A percentile compares a stretch with the other conserved stretches of the same genome.
Evolutionary conservation across 2,113 vertebrate species (phyloP).

Genomic region (Misgurnus mizolepis): DNA sequence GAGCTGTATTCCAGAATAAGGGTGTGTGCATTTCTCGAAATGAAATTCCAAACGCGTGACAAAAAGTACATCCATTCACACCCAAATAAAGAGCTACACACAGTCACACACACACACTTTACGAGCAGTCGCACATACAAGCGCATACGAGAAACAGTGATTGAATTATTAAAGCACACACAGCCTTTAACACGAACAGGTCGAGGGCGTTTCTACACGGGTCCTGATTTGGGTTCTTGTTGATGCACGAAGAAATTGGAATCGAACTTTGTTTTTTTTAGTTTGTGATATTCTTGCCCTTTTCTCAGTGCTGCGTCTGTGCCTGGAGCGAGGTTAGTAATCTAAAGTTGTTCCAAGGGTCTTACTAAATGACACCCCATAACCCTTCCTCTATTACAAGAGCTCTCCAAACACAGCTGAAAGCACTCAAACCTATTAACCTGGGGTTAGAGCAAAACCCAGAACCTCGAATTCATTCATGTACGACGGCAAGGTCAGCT

Average conservation of each 20-base stretch:
- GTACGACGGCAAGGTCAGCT: background rate
- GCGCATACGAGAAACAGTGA: background rate
- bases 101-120: background rate
- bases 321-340: conserved; percentile 26
- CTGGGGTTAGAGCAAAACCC: conserved; percentile 24
- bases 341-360: conserved; percentile 30
- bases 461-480: conserved; percentile 24
- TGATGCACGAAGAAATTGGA: background rate
- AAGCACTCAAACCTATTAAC: conserved; percentile 42
- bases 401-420: conserved; percentile 37
- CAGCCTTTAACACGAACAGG: background rate
- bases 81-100: conserved; percentile 14
- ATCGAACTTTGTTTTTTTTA: background rate
- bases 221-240: conserved; percentile 5
- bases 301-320: background rate
- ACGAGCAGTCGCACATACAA: no score
- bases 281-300: background rate
- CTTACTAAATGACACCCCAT: conserved; percentile 22
- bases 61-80: conserved; percentile 33
- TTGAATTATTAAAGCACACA: conserved; percentile 6
- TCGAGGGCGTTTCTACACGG: conserved; percentile 21
- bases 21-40: conserved; percentile 34
- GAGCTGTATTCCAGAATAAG: background rate
- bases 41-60: conserved; percentile 34
- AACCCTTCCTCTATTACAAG: conserved; percentile 22